These are phyloP conservation scores for Mirza zaza DNA, from an alignment of 2,113 vertebrate genomes.

Conservation along the genomic window DNA sequence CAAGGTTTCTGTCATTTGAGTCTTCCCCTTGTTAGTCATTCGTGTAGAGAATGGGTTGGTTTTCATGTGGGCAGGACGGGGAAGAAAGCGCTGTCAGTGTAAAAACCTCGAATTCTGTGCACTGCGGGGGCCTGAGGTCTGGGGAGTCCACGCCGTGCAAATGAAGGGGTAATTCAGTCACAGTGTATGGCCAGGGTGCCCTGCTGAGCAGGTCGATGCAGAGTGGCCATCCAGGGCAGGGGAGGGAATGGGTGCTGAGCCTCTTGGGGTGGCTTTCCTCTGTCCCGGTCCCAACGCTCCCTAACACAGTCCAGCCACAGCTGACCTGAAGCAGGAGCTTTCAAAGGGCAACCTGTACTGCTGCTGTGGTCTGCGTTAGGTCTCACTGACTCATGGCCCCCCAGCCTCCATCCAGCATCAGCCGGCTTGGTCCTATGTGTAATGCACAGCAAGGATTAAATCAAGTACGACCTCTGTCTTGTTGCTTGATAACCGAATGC, in stretches of 20 bases:
- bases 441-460: not conserved
- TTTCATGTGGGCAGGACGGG: not conserved
- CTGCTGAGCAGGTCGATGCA: not conserved
- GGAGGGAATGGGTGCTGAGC: not conserved
- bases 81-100: not conserved
- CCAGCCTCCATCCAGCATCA: not conserved
- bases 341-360: not conserved
- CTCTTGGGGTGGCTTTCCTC: not conserved
- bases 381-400: not conserved
- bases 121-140: not conserved
- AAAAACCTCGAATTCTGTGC: not conserved
- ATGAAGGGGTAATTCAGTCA: not conserved
- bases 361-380: accelerated
- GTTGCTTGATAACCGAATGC: not conserved
- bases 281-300: not conserved
- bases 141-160: not conserved
- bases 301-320: not conserved
- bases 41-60: not conserved
- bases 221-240: not conserved
- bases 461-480: not conserved
- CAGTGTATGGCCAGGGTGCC: accelerated
- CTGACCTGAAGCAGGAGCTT: not conserved
- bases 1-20: not conserved
- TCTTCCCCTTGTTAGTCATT: not conserved
- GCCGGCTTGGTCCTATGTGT: not conserved